A percentile compares a stretch with the other conserved stretches of the same genome.
Conservation (phyloP, 2,888 invertebrate species). For the Meteorus colon region DNA sequence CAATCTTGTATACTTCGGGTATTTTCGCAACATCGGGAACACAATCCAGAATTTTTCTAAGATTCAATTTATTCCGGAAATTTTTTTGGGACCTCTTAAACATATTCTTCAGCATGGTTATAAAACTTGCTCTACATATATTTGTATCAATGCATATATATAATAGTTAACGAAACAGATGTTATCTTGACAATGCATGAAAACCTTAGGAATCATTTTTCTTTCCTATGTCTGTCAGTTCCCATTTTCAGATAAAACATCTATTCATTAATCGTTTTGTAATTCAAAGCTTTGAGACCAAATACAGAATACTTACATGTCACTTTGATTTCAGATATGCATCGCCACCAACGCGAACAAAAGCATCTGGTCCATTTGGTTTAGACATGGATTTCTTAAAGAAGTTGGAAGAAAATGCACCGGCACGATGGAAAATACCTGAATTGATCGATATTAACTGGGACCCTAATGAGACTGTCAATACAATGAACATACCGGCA, state of each 20-base stretch:
- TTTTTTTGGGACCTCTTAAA: too few relatives aligned
- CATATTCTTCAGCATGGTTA: too few relatives aligned
- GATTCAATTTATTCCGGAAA: too few relatives aligned
- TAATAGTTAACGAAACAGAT: neutral
- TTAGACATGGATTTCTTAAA: constrained; percentile 84
- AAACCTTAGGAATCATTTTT: neutral
- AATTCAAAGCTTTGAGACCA: too few relatives aligned
- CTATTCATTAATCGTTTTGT: neutral
- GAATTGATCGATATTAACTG: constrained; percentile 70
- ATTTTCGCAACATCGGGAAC: too few relatives aligned
- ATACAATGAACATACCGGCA: constrained; percentile 55
- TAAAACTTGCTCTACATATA: neutral
- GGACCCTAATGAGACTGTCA: constrained; percentile 62
- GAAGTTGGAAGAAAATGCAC: constrained; percentile 77
- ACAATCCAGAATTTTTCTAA: too few relatives aligned
- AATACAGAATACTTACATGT: neutral
- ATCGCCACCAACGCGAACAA: constrained; percentile 58
- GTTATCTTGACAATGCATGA: neutral
- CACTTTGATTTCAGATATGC: constrained; percentile 54
- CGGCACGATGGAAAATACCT: constrained; percentile 69
- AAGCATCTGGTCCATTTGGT: constrained; percentile 83
- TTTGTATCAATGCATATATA: neutral
- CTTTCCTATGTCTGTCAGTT: neutral
- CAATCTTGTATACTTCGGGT: too few relatives aligned
- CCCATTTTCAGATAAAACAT: neutral